phyloP scores from a whole-genome alignment of 2,888 invertebrate genomes.

The Oscheius onirici region DNA sequence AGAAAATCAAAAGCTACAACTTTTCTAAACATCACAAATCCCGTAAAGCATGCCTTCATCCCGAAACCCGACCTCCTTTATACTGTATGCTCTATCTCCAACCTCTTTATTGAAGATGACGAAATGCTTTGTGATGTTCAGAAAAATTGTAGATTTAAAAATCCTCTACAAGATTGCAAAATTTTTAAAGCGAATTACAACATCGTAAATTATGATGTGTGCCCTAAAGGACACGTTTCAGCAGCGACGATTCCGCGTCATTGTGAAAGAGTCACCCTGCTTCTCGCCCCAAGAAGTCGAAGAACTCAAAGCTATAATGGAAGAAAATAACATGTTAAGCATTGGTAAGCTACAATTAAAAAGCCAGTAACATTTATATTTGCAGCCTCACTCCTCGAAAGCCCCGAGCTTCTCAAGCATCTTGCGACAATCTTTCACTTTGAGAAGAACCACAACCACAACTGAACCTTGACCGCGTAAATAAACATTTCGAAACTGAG shows the following conservation, averaged over 20 bases:
- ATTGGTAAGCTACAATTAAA: not conserved
- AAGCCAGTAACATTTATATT: not conserved
- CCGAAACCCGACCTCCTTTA: too few species aligned
- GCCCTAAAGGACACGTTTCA: not conserved
- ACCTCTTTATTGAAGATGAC: too few species aligned
- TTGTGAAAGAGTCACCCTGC: not conserved
- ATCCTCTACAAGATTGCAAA: too few species aligned
- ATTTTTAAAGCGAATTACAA: too few species aligned
- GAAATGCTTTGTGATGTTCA: too few species aligned
- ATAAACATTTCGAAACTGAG: too few species aligned
- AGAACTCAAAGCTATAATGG: conserved; percentile 10
- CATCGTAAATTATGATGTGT: too few species aligned
- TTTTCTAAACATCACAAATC: not conserved
- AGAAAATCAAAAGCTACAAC: not conserved
- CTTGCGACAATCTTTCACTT: not conserved
- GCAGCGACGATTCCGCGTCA: conserved; percentile 6
- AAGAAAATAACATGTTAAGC: conserved; percentile 12
- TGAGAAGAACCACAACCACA: too few species aligned
- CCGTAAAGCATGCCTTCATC: too few species aligned
- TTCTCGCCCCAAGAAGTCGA: not conserved
- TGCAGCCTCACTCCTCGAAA: conserved; percentile 2
- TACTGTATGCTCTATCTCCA: too few species aligned
- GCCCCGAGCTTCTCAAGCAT: not conserved
- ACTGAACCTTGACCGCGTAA: too few species aligned
- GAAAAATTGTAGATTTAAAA: too few species aligned